Evolutionary conservation across 2,797 vertebrate genomes (phyloP), one percentile per base, ranked within the genome.

Genomic region (Channa striata): DNA sequence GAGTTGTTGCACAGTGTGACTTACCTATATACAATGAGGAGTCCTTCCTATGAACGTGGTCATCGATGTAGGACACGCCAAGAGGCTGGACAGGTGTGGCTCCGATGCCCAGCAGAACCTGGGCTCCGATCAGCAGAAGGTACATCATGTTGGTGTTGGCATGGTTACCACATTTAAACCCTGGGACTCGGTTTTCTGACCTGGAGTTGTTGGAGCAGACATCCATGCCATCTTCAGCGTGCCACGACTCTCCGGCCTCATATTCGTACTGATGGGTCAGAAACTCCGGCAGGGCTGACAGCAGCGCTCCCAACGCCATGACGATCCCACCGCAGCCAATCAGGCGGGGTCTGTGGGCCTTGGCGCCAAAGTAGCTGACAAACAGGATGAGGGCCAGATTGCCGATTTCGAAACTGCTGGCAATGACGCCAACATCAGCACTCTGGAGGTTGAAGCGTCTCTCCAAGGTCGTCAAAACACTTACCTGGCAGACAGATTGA

Each of bases 61-160:
- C 98, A 12, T 99, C 98, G 14, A 99, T 99, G 89, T 99, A 99
- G 85, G 98, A 96, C 83, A 99, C 97, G 58, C 98, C 98, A 83
- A 99, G 91, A 54, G 98, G 98, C 91, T 99, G 98, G 62, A 99
- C 97, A 2, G 98, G 97, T 4, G 97, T 99, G 86, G 98, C 98
- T 78, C 98, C 98, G 72, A 99, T 98, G 68, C 98, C 98, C 84
- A 99, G 92, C 77, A 99, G 96, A 47, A 99, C 96, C 93, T 99
- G 98, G 64, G 98, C 98, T 79, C 96, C 97, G 39, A 99, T 99
- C 77, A 99, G 96, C 88, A 99, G 95, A 86, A 99, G 95, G 92
- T 99, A 99, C 97, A 99, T 98, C 97, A 98, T 98, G 93, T 98
- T 98, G 88, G 97, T 99, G 82, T 96, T 95, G 73, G 96, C 94